Conservation (phyloP, 2,113 vertebrate species). For the Boulengeromyrus knoepffleri region DNA sequence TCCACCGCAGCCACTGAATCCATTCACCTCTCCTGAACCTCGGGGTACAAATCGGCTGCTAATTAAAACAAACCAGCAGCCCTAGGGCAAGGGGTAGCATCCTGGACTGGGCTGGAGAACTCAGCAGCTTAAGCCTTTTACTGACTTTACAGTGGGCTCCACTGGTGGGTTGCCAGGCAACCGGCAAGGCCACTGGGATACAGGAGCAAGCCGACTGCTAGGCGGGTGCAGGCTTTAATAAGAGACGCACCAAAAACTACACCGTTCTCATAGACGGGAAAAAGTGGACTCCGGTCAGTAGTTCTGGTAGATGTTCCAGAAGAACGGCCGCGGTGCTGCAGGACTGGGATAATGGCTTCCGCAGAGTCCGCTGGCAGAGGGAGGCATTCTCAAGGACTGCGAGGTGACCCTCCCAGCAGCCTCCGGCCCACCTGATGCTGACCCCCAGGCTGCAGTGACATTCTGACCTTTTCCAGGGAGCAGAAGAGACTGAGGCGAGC, state of each 20-base stretch:
- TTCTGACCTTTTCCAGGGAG: background rate
- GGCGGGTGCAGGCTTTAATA: background rate
- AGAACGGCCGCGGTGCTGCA: background rate
- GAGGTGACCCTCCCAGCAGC: background rate
- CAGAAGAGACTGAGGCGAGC: background rate
- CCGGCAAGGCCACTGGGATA: constrained; percentile 7
- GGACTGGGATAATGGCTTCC: background rate
- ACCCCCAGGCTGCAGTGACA: background rate
- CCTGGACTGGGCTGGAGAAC: background rate
- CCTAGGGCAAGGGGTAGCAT: background rate
- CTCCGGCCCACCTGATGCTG: background rate
- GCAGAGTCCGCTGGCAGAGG: background rate
- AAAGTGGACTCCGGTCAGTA: background rate
- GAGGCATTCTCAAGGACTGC: background rate
- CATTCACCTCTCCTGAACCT: background rate
- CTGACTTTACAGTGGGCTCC: background rate
- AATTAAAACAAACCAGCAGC: background rate
- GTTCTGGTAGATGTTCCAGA: background rate
- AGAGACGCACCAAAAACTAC: background rate
- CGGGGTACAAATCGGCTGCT: background rate
- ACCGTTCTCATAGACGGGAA: background rate
- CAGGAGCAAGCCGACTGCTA: background rate
- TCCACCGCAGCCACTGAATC: background rate
- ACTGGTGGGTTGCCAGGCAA: constrained; percentile 25
- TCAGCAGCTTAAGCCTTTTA: background rate